Evolutionary conservation across 2,888 invertebrate genomes (phyloP), one percentile per base, ranked within the genome.

Genomic region (Trichopoda pennipes): DNA sequence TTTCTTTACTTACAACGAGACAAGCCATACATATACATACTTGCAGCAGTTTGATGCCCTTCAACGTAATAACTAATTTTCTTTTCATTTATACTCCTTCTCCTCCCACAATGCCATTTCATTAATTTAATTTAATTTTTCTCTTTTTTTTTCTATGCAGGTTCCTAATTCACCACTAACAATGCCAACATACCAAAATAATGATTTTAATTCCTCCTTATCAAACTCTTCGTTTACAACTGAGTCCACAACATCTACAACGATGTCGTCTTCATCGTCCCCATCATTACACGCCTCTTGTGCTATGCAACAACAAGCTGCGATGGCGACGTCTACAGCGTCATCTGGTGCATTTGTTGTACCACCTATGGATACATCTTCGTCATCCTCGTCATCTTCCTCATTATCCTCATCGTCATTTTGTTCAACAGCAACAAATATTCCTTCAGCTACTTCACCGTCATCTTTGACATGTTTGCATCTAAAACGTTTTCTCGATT

Each of bases 81-180:
- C 82, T 76, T 72, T 76, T 61, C 75, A 64, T 74, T 74, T 53
- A 23, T 58, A 58, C 8, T 51, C n/a, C 19, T 28, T 2, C 28
- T 8, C 7, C 28, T 28, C 3, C 4, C 8, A 6, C 8, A 16
- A 76, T 47, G 77, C 53, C 63, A 76, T 74, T 79, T 80, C 74
- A 60, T 74, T 42, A 72, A 69, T 38, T 63, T 47, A 69, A 47
- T 69, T 69, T 28, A 64, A 80, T 69, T 47, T 64, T 69, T 68
- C 42, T 82, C 80, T 74, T 42, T 64, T 77, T 64, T 51, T 44
- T 23, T 28, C 58, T 35, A 85, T 89, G 51, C 88, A 91, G 91
- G 90, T 91, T 89, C 91, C 91, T 88, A 91, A 91, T 86, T 88
- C 88, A 87, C 88, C 88, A 86, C 86, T 90, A 85, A 89, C 89